A percentile compares a stretch with the other conserved stretches of the same genome.
These are phyloP conservation scores for Trachelus tabidus DNA, from an alignment of 2,888 invertebrate genomes.

Conservation along the genomic window DNA sequence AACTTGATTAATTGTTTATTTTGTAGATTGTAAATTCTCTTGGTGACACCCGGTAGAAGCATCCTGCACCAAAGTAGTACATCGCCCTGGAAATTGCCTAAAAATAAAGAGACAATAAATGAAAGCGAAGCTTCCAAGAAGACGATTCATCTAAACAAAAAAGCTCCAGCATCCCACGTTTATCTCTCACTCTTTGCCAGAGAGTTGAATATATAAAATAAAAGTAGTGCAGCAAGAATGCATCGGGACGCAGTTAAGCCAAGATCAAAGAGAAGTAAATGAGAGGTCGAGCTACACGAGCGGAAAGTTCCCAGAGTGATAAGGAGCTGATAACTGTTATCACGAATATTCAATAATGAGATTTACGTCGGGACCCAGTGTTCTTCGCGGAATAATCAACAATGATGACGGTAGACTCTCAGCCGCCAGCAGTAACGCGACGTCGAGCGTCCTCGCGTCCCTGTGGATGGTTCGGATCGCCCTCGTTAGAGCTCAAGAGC, in stretches of 20 bases:
- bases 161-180: not conserved
- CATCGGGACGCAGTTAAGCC: not conserved
- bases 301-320: constrained; percentile 7
- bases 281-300: not conserved
- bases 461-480: not conserved
- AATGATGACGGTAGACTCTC: constrained; percentile 21
- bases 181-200: not conserved
- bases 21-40: constrained; percentile 91
- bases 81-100: constrained; percentile 77
- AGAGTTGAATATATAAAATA: not conserved
- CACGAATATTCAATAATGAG: constrained; percentile 30
- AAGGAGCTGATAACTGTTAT: constrained; percentile 6
- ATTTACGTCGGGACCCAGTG: constrained; percentile 15
- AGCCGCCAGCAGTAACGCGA: constrained; percentile 17
- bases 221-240: not conserved
- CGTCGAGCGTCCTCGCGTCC: constrained; percentile 9
- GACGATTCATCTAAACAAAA: not conserved
- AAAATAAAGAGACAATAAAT: not conserved
- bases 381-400: constrained; percentile 18
- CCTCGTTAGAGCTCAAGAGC: not conserved
- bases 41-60: constrained; percentile 83
- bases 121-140: not conserved
- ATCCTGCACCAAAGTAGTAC: constrained; percentile 83
- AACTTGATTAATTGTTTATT: constrained; percentile 91
- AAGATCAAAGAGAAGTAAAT: not conserved